phyloP scores from a whole-genome alignment of 2,888 invertebrate species.

The Capitulum mitella region DNA sequence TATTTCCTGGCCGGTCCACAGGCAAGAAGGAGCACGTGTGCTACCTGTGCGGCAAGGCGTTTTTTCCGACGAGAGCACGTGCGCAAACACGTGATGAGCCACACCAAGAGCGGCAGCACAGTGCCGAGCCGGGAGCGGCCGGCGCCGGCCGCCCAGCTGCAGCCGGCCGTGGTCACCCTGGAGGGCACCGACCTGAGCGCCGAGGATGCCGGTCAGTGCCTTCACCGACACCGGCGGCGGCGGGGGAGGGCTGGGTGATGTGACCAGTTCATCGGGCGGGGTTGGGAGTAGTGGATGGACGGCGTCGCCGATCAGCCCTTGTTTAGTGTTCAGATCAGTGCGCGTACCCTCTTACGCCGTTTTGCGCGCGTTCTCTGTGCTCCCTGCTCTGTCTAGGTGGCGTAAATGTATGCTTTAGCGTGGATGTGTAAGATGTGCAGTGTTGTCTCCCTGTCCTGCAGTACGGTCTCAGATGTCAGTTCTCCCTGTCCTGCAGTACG shows the following conservation, averaged over 20 bases:
- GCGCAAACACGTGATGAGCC: conserved; percentile 15
- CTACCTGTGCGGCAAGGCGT: conserved; percentile 25
- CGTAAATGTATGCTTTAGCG: too few species aligned
- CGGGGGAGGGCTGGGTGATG: background rate
- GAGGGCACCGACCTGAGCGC: background rate
- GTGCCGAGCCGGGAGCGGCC: background rate
- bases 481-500: background rate
- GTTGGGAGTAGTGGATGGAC: too few species aligned
- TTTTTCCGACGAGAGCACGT: conserved; percentile 24
- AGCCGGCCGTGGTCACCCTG: background rate
- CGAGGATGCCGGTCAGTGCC: background rate
- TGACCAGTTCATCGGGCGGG: too few species aligned
- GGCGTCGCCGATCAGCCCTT: too few species aligned
- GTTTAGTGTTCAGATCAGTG: too few species aligned
- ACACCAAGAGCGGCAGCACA: conserved; percentile 7
- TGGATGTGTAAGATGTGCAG: too few species aligned
- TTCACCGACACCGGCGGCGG: background rate
- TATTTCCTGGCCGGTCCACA: too few species aligned
- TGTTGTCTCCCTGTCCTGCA: too few species aligned
- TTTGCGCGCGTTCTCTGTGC: too few species aligned
- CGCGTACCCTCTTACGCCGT: too few species aligned
- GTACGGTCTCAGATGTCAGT: too few species aligned
- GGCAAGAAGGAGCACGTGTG: conserved; percentile 25
- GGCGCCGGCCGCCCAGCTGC: background rate
- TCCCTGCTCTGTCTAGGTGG: too few species aligned